phyloP scores from a whole-genome alignment of 2,888 invertebrate species.

The Neoascia interrupta region DNA sequence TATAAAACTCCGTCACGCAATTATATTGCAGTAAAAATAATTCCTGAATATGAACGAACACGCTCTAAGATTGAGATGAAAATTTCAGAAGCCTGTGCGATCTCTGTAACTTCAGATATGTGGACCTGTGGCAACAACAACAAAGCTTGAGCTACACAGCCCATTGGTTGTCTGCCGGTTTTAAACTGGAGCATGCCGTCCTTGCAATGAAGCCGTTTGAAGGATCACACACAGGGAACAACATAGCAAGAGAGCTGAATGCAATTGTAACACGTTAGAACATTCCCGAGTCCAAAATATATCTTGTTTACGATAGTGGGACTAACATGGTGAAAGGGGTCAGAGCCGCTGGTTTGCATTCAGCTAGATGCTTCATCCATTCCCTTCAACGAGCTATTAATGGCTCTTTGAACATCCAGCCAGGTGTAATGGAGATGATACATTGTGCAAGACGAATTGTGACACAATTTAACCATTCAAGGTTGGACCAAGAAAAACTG shows the following conservation, averaged over 20 bases:
- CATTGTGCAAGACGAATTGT: constrained; percentile 56
- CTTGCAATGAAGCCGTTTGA: constrained; percentile 5
- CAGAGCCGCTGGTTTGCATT: constrained; percentile 18
- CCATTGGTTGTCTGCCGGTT: background rate
- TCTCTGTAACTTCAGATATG: background rate
- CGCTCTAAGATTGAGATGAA: background rate
- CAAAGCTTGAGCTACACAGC: background rate
- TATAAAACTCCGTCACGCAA: background rate
- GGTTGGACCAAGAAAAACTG: constrained; percentile 70
- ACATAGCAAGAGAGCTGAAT: constrained; percentile 34
- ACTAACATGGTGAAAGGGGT: constrained; percentile 48
- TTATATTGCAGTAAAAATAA: constrained; percentile 1
- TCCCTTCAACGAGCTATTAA: constrained; percentile 33
- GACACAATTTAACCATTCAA: constrained; percentile 70
- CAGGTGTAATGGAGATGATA: constrained; percentile 54
- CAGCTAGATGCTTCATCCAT: constrained; percentile 45
- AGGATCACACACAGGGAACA: constrained; percentile 13
- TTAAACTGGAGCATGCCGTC: constrained; percentile 2
- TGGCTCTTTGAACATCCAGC: constrained; percentile 62
- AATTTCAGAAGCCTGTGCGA: background rate
- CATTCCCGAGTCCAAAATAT: constrained; percentile 23
- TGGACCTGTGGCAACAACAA: background rate
- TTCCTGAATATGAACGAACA: background rate
- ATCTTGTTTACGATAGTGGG: constrained; percentile 30
- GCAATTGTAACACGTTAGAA: constrained; percentile 10